Conservation (phyloP, 2,113 vertebrate species). For the Columbina picui region DNA sequence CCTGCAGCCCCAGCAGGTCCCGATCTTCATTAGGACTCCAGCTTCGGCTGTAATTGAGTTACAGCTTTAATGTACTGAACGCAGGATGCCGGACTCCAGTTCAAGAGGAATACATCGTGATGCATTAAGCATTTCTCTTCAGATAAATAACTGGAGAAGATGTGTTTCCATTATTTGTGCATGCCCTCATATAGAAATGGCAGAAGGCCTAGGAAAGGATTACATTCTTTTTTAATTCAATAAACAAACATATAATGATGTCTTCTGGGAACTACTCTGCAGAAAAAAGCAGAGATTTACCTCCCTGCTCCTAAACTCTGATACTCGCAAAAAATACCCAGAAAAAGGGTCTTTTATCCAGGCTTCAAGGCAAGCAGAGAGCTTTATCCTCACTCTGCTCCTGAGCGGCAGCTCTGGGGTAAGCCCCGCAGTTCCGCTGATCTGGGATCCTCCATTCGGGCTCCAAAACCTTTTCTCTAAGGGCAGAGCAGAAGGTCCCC, state of each 20-base stretch:
- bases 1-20: background rate
- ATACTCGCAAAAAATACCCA: background rate
- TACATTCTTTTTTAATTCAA: conserved; percentile 16
- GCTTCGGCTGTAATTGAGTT: background rate
- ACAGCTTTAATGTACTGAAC: background rate
- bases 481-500: background rate
- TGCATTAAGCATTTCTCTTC: conserved; percentile 29
- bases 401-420: background rate
- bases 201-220: conserved; percentile 14
- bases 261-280: background rate
- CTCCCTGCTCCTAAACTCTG: background rate
- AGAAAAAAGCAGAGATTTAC: background rate
- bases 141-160: background rate
- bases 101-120: background rate
- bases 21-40: background rate
- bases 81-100: background rate
- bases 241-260: conserved; percentile 5
- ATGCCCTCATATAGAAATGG: background rate
- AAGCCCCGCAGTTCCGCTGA: background rate
- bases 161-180: conserved; percentile 14
- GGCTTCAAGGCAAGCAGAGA: background rate
- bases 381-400: background rate
- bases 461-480: background rate
- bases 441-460: background rate
- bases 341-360: background rate